Conservation (phyloP, 2,797 vertebrate species). For the Acanthurus lineatus region DNA sequence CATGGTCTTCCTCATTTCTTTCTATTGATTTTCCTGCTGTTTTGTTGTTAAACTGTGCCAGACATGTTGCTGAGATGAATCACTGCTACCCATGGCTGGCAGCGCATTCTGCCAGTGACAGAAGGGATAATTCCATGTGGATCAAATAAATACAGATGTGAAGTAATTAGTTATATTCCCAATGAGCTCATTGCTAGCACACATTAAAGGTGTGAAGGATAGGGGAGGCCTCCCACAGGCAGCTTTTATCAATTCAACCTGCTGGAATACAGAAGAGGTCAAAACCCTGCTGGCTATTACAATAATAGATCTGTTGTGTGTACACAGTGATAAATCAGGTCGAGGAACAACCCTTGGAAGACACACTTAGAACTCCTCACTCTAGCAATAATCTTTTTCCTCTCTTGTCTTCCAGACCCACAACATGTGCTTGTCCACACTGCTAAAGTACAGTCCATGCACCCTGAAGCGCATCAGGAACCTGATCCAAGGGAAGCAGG, state of each 20-base stretch:
- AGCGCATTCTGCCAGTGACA: conserved; percentile 96
- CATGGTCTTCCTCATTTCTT: conserved; percentile 85
- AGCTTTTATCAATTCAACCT: conserved; percentile 99
- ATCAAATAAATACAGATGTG: conserved; percentile 99
- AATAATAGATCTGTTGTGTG: conserved; percentile 92
- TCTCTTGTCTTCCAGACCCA: conserved; percentile 67
- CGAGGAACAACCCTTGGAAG: conserved; percentile 74
- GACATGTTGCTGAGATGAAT: conserved; percentile 96
- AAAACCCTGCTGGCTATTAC: conserved; percentile 94
- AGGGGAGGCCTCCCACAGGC: conserved; percentile 92
- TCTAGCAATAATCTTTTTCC: conserved; percentile 38
- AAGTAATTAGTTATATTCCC: conserved; percentile 99
- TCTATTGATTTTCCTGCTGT: conserved; percentile 92
- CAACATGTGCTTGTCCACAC: conserved; percentile 87
- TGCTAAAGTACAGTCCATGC: conserved; percentile 92
- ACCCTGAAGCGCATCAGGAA: conserved; percentile 87
- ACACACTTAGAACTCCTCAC: conserved; percentile 65
- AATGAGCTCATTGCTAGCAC: conserved; percentile 93
- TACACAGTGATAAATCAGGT: conserved; percentile 85
- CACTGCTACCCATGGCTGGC: conserved; percentile 92
- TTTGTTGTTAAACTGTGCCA: conserved; percentile 92
- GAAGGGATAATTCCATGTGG: conserved; percentile 98
- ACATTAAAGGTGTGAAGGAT: conserved; percentile 97
- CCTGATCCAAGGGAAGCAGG: conserved; percentile 87
- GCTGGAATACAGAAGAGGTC: conserved; percentile 97